Conservation (phyloP, 1,140 invertebrate species). For the Meteorus sp. region DNA sequence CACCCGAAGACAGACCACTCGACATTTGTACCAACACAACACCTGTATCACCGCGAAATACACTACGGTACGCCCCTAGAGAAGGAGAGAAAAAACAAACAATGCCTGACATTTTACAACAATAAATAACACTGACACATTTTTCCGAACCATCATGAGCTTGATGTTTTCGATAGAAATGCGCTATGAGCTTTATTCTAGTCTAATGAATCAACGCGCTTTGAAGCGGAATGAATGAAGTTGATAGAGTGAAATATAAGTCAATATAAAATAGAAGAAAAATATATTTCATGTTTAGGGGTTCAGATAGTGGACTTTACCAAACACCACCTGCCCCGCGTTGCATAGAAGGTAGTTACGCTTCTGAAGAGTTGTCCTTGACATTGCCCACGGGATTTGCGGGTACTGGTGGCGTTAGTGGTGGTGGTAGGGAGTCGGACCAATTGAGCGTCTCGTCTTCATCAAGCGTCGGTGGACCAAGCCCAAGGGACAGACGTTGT, state of each 20-base stretch:
- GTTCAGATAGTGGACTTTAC: conserved; percentile 62
- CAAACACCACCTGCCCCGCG: conserved; percentile 62
- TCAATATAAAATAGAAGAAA: conserved; percentile 18
- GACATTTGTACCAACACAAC: conserved; percentile 55
- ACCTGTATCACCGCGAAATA: conserved; percentile 51
- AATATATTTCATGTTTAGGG: conserved; percentile 48
- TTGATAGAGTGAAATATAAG: no score
- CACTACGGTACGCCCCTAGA: conserved; percentile 48
- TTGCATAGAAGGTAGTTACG: conserved; percentile 58
- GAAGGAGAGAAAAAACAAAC: background rate
- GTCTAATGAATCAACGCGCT: no score
- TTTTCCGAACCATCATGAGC: no score
- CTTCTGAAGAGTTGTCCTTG: conserved; percentile 62
- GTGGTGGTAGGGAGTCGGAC: conserved; percentile 58
- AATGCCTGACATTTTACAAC: no score
- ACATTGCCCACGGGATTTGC: conserved; percentile 50
- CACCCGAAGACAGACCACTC: conserved; percentile 57
- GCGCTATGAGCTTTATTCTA: no score
- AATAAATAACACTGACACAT: conserved; percentile 3
- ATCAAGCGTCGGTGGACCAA: conserved; percentile 58
- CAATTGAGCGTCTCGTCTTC: conserved; percentile 62
- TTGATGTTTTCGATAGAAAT: no score
- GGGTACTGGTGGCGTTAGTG: no score
- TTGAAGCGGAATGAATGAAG: no score
- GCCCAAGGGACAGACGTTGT: conserved; percentile 56